phyloP scores from a whole-genome alignment of 2,113 vertebrate species.

The Gnathonemus echidnorhynchus region DNA sequence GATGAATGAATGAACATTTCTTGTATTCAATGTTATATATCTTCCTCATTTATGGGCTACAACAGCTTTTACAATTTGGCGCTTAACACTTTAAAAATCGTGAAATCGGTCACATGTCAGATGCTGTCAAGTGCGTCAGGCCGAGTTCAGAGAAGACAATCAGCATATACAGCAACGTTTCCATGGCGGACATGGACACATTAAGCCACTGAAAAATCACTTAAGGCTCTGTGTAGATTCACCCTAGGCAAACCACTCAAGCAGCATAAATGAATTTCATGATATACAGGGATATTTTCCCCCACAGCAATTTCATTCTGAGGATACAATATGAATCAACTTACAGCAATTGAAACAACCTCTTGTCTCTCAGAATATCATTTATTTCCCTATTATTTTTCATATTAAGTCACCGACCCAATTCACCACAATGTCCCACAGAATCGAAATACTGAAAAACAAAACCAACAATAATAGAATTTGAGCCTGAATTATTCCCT shows the following conservation, averaged over 20 bases:
- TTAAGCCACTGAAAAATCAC: conserved; percentile 3
- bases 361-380: neutral
- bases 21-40: neutral
- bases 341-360: conserved; percentile 4
- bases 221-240: neutral
- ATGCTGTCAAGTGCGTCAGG: neutral
- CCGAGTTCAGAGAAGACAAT: neutral
- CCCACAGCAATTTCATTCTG: neutral
- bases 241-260: neutral
- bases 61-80: neutral
- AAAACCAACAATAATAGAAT: neutral
- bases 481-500: neutral
- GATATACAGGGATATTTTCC: neutral
- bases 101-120: neutral
- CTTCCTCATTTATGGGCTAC: neutral
- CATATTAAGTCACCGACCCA: neutral
- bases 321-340: conserved; percentile 1
- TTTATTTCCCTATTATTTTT: conserved; percentile 6
- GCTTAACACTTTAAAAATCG: neutral
- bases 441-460: neutral
- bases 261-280: conserved; percentile 2
- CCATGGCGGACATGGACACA: neutral
- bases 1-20: neutral
- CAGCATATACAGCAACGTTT: neutral
- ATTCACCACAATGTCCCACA: neutral